Base-by-base conservation (phyloP, 2,113 vertebrate species). In the Pelusios castaneus region DNA sequence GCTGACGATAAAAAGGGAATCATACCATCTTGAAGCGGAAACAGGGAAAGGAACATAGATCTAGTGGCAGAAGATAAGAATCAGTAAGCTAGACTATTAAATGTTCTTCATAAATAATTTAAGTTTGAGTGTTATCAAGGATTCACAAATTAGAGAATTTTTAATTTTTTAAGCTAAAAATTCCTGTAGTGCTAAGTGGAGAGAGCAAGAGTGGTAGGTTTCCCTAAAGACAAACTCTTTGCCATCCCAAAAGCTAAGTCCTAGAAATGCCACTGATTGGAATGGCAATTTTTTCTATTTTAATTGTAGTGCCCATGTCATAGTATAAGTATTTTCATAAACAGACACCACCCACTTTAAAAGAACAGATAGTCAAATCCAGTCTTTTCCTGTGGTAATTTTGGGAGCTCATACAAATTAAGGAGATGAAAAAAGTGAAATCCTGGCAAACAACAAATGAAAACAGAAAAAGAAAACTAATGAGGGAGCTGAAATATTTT, bases 381-480 rank as follows among this genome's bases (percentile, higher is more conserved):
- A 60, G 56, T 34, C 34, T 54, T 88, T 93, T 76, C 43, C 60
- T 84, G 38, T 96, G 90, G 86, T 89, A 43, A 95, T 95, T 96
- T 78, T 89, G 87, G 82, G 88, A 89, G 51, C 89, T 84, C 82
- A 92, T 85, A 88, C 89, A 94, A 92, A 91, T 73, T 92, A 67
- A 90, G 54, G 84, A 89, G 94, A 88, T 79, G 84, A 93, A 63
- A 80, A n/a, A 95, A 89, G 47, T 86, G 76, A 84, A 95, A 29
- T 77, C 89, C 83, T 96, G 89, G 91, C 56, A 92, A 89, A 83
- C 38, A 75, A 31, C 56, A 94, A 94, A 89, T 87, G 51, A 83
- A 92, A 92, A 93, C 77, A 29, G 41, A 77, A 87, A 91, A 94
- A 81, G 80, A 93, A 91, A 96, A 95, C 41, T 84, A 78, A 80